phyloP scores from a whole-genome alignment of 37 sponge, comb jelly and placozoan genomes.

The Ephydatia muelleri region DNA sequence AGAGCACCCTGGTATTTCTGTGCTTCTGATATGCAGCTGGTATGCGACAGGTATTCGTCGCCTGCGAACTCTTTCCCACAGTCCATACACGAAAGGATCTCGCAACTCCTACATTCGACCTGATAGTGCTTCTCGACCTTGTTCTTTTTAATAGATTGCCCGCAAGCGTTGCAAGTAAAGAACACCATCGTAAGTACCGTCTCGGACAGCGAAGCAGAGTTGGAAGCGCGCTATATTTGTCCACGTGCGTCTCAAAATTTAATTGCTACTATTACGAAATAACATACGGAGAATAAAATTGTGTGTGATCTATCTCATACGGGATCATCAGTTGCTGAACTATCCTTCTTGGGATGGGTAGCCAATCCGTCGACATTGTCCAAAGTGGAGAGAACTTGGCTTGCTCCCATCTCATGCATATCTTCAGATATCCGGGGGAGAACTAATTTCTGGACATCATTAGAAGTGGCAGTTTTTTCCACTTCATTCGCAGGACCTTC shows the following conservation, averaged over 20 bases:
- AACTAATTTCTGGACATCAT: too few relatives aligned
- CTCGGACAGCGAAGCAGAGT: too few relatives aligned
- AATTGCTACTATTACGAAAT: not conserved
- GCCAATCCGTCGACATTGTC: not conserved
- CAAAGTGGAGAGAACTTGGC: not conserved
- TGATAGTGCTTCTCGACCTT: slow-evolving; percentile 94
- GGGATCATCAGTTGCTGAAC: not conserved
- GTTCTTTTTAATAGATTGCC: slow-evolving; percentile 92
- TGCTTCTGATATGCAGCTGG: slow-evolving; percentile 93
- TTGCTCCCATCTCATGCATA: too few relatives aligned
- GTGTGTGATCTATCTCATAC: not conserved
- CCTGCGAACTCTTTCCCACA: slow-evolving; percentile 94
- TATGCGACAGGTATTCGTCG: slow-evolving; percentile 82
- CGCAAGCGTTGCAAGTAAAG: slow-evolving; percentile 98
- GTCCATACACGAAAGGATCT: slow-evolving; percentile 95
- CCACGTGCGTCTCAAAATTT: not conserved
- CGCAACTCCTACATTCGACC: slow-evolving; percentile 67
- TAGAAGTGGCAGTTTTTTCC: too few relatives aligned
- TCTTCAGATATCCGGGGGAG: not conserved
- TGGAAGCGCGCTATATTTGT: not conserved
- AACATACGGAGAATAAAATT: not conserved
- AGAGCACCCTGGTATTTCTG: slow-evolving; percentile 96
- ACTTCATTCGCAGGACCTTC: too few relatives aligned
- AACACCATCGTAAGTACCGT: slow-evolving; percentile 71
- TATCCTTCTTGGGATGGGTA: not conserved